A percentile compares a stretch with the other conserved stretches of the same genome.
These are phyloP conservation scores for Blomia tropicalis DNA, from an alignment of 2,888 invertebrate species.

Conservation along the genomic window DNA sequence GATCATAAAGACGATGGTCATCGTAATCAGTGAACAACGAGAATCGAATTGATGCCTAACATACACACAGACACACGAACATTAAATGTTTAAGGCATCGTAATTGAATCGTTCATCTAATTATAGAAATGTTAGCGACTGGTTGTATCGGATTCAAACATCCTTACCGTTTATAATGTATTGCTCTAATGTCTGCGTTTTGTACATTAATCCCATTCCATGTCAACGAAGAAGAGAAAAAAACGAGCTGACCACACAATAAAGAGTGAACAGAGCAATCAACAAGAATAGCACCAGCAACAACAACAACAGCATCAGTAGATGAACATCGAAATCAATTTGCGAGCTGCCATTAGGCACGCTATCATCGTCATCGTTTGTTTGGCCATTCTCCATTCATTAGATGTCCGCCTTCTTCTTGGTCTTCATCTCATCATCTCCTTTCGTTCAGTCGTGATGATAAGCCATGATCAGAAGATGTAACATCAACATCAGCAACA, in stretches of 20 bases:
- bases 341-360: conserved; percentile 5
- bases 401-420: too few species aligned
- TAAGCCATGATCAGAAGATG: too few species aligned
- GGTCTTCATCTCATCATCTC: not conserved
- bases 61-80: not conserved
- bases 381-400: not conserved
- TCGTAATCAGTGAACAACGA: not conserved
- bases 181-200: too few species aligned
- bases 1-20: conserved; percentile 8
- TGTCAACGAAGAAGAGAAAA: conserved; percentile 12
- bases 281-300: too few species aligned
- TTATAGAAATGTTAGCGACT: too few species aligned
- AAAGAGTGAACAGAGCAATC: too few species aligned
- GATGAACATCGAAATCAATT: conserved; percentile 2
- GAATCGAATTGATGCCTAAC: not conserved
- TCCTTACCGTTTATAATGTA: too few species aligned
- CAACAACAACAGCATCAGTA: too few species aligned
- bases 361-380: not conserved
- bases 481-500: too few species aligned
- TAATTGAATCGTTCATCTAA: conserved; percentile 13
- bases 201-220: too few species aligned
- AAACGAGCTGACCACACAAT: too few species aligned
- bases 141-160: too few species aligned
- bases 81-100: not conserved
- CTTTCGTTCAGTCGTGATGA: conserved; percentile 9